phyloP scores from a whole-genome alignment of 2,888 invertebrate genomes.

The Pomacea canaliculata region DNA sequence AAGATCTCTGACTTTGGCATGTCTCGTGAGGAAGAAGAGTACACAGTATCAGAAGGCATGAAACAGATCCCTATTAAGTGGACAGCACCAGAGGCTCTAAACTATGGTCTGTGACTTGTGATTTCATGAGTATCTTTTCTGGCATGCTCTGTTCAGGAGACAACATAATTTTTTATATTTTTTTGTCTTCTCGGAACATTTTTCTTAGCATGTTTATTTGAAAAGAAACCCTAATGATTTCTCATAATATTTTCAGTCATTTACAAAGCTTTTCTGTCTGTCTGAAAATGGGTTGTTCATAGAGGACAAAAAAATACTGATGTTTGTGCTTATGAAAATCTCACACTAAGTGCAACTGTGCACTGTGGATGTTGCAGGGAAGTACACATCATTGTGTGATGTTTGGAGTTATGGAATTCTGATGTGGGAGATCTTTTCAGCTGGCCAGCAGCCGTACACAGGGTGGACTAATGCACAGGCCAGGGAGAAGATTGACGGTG shows the following conservation, averaged over 20 bases:
- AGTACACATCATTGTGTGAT: conserved; percentile 94
- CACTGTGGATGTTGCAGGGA: conserved; percentile 74
- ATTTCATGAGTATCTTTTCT: not conserved
- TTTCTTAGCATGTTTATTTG: not conserved
- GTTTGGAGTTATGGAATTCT: conserved; percentile 97
- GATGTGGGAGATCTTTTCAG: conserved; percentile 96
- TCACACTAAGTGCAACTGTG: no score
- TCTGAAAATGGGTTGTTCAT: no score
- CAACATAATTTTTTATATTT: not conserved
- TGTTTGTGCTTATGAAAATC: no score
- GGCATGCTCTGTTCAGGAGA: no score
- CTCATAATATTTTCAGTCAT: no score
- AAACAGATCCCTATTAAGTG: conserved; percentile 99
- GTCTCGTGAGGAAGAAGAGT: conserved; percentile 96
- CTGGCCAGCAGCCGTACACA: conserved; percentile 92
- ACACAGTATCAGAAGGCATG: conserved; percentile 96
- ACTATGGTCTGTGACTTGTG: conserved; percentile 79
- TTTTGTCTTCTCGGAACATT: not conserved
- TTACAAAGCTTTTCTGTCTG: no score
- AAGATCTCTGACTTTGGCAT: conserved; percentile 99
- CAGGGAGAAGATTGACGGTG: conserved; percentile 91
- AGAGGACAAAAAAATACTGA: no score
- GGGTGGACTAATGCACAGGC: conserved; percentile 95
- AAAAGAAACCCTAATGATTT: no score
- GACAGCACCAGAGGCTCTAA: conserved; percentile 97